Percentiles rank a stretch among this genome's conserved stretches.
phyloP scores from a whole-genome alignment of 2,797 vertebrate genomes.

The Nyctalus aviator region DNA sequence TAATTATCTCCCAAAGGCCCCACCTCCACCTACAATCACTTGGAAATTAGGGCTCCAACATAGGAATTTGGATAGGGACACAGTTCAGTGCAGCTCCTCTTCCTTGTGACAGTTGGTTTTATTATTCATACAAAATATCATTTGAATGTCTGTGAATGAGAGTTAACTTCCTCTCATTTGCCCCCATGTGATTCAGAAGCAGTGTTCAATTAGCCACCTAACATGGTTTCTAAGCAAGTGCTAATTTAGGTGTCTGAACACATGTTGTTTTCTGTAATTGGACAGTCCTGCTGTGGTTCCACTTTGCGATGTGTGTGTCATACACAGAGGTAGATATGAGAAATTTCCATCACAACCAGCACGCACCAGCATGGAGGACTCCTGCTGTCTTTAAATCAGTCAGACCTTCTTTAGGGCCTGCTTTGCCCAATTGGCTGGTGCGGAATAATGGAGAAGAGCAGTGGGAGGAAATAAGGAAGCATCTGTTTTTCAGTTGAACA shows the following conservation, averaged over 20 bases:
- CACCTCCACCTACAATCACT: background rate
- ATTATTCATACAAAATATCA: background rate
- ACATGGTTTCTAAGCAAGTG: conserved; percentile 59
- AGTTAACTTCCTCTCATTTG: conserved; percentile 58
- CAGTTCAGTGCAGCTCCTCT: background rate
- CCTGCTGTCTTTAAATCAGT: background rate
- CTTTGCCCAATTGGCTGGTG: background rate
- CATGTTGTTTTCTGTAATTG: conserved; percentile 38
- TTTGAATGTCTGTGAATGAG: background rate
- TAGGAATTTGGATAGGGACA: background rate
- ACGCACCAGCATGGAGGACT: background rate
- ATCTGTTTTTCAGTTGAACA: conserved; percentile 41
- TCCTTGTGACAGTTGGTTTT: background rate
- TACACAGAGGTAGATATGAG: background rate
- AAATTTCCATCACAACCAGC: background rate
- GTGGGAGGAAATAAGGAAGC: conserved; percentile 50
- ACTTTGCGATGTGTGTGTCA: conserved; percentile 24
- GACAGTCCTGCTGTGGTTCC: background rate
- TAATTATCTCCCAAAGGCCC: background rate
- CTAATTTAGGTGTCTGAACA: conserved; percentile 56
- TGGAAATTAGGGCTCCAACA: background rate
- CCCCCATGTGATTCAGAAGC: conserved; percentile 15
- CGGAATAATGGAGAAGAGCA: conserved; percentile 3
- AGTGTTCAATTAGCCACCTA: conserved; percentile 8
- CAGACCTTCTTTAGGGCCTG: background rate